Base-by-base conservation (phyloP, 2,797 vertebrate genomes). In the Falco cherrug region DNA sequence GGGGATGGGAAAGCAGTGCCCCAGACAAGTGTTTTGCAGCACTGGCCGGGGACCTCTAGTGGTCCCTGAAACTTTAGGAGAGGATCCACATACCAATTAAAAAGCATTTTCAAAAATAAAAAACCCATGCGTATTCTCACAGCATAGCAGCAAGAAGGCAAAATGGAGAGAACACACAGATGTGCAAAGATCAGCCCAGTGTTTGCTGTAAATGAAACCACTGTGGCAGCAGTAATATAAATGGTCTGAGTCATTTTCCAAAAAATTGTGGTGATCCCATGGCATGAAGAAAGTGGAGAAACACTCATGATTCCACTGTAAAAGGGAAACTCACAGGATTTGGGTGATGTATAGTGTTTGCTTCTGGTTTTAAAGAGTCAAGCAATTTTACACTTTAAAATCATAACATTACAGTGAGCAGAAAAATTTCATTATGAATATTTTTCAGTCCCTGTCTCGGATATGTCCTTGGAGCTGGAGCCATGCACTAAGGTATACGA, bases 51-150 rank as follows among this genome's bases (percentile, higher is more conserved):
- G 70, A 84, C 75, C 13, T 70, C 51, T 84, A 31, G 69, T 35
- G 56, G n/a, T 59, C 67, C 53, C 54, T 63, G 48, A 63, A 63
- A 57, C 48, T 67, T 79, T 57, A 29, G 31, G 39, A n/a, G 16
- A 33, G 50, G 20, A 48, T 75, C 45, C 47, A 11, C 2, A 1
- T 16, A 35, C 17, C 31, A 22, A 9, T 47, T 37, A 25, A 39
- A 50, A 50, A 65, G 16, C 7, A 2, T 77, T 68, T 77, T 77
- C 14, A 47, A 47, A 67, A 76, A 51, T 22, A 31, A 68, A 61
- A 53, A 0, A 39, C 11, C 2, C 4, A 3, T 5, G 16, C 6
- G 2, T 6, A 8, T 41, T n/a, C 33, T 74, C 21, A 22, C 11
- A 43, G 25, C 35, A 10, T 10, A 50, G 45, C 69, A 68, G 53